These are phyloP conservation scores for Glomeris marginata DNA, from an alignment of 2,888 invertebrate species.

Conservation along the genomic window DNA sequence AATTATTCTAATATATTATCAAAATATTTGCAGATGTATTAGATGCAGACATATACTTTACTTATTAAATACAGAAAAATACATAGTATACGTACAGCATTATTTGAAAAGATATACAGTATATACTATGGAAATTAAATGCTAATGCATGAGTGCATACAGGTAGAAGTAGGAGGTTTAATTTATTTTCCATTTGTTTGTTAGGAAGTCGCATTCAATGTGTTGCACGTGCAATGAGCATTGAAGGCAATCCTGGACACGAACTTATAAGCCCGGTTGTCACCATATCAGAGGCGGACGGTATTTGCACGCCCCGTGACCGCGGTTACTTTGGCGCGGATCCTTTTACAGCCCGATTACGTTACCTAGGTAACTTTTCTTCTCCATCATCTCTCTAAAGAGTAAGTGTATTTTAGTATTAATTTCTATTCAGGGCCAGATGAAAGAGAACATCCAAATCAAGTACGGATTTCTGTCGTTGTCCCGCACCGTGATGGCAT, in stretches of 20 bases:
- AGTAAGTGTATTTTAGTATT: not conserved
- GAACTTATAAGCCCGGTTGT: constrained; percentile 24
- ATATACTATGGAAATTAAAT: too few species aligned
- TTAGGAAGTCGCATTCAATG: constrained; percentile 27
- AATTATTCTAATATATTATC: too few species aligned
- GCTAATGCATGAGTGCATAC: too few species aligned
- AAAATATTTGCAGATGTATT: too few species aligned
- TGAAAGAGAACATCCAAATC: constrained; percentile 26
- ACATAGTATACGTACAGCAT: too few species aligned
- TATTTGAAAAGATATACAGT: too few species aligned
- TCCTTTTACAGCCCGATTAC: constrained; percentile 28
- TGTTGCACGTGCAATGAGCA: constrained; percentile 27
- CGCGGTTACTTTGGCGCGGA: constrained; percentile 26
- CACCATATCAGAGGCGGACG: constrained; percentile 20
- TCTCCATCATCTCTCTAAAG: not conserved
- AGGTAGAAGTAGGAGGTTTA: constrained; percentile 1
- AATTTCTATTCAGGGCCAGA: constrained; percentile 22
- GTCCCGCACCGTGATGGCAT: constrained; percentile 31
- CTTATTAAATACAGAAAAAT: too few species aligned
- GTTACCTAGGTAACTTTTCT: constrained; percentile 26
- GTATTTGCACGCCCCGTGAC: constrained; percentile 24
- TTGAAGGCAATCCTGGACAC: constrained; percentile 26
- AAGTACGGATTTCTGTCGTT: constrained; percentile 25
- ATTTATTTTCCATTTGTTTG: constrained; percentile 18
- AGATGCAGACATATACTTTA: too few species aligned